These are phyloP conservation scores for Dione vanillae DNA, from an alignment of 2,888 invertebrate species.

Conservation along the genomic window DNA sequence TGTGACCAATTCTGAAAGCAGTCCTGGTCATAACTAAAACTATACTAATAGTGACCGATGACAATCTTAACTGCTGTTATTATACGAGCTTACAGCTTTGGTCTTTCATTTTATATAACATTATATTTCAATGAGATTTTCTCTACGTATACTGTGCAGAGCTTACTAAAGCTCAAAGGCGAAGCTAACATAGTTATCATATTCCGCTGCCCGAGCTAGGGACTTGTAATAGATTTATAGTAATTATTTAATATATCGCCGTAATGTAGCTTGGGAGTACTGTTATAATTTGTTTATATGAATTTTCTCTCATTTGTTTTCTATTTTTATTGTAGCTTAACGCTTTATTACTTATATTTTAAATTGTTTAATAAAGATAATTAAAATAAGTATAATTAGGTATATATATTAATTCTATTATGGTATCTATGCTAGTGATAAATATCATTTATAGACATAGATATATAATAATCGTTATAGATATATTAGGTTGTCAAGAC, in stretches of 20 bases:
- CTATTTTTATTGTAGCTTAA: not conserved
- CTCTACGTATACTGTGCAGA: not conserved
- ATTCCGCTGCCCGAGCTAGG: not conserved
- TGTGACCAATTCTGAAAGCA: no score
- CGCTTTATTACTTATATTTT: not conserved
- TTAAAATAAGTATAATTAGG: no score
- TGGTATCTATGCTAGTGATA: no score
- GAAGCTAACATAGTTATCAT: constrained; percentile 3
- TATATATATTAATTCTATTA: no score
- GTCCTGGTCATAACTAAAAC: not conserved
- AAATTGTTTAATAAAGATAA: no score
- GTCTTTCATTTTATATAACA: not conserved
- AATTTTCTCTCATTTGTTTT: no score
- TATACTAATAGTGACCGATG: not conserved
- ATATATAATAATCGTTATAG: no score
- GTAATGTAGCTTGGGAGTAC: no score
- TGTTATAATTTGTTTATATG: no score
- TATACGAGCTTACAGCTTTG: not conserved
- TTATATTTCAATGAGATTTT: not conserved
- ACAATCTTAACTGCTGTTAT: not conserved
- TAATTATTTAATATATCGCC: not conserved
- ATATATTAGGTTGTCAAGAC: no score
- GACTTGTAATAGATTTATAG: not conserved
- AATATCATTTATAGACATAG: no score
- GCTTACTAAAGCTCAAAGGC: not conserved